These are phyloP conservation scores for Brachionus koreanus DNA, from an alignment of 1,140 invertebrate genomes.

Conservation along the genomic window DNA sequence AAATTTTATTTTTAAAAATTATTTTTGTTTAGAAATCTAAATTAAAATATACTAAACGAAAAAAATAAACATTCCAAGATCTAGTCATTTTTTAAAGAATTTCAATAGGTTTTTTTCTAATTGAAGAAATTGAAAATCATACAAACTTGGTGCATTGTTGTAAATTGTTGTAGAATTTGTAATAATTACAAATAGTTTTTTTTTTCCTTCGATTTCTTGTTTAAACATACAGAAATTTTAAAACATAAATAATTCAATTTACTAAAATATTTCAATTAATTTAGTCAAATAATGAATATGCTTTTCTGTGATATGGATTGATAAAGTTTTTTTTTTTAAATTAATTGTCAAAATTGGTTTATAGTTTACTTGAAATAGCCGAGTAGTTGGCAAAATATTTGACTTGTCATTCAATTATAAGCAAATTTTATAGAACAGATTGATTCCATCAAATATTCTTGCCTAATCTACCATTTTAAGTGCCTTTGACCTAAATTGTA, in stretches of 20 bases:
- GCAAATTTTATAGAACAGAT: not conserved
- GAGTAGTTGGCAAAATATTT: not conserved
- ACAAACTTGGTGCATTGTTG: not conserved
- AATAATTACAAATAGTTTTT: slow-evolving; percentile 1
- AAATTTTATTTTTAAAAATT: slow-evolving; percentile 19
- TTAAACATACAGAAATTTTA: slow-evolving; percentile 2
- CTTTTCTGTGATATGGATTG: not conserved
- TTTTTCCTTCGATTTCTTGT: not conserved
- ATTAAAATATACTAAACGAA: not conserved
- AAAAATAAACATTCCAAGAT: slow-evolving; percentile 33
- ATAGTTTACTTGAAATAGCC: not conserved
- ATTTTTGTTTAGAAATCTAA: slow-evolving; percentile 37
- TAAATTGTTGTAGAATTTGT: slow-evolving; percentile 5
- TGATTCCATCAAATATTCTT: not conserved
- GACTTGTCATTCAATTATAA: not conserved
- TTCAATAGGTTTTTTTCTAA: not conserved
- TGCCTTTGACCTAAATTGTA: not conserved
- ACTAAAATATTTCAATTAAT: not conserved
- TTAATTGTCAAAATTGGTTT: not conserved
- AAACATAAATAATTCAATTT: not conserved
- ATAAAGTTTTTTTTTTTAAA: not conserved
- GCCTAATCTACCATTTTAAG: not conserved
- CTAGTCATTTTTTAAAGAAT: slow-evolving; percentile 9
- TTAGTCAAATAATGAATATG: not conserved
- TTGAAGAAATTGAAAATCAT: slow-evolving; percentile 5